Percentiles rank a stretch among this genome's conserved stretches.
These are phyloP conservation scores for Cerceris ruficornis DNA, from an alignment of 2,888 invertebrate genomes.

Conservation along the genomic window DNA sequence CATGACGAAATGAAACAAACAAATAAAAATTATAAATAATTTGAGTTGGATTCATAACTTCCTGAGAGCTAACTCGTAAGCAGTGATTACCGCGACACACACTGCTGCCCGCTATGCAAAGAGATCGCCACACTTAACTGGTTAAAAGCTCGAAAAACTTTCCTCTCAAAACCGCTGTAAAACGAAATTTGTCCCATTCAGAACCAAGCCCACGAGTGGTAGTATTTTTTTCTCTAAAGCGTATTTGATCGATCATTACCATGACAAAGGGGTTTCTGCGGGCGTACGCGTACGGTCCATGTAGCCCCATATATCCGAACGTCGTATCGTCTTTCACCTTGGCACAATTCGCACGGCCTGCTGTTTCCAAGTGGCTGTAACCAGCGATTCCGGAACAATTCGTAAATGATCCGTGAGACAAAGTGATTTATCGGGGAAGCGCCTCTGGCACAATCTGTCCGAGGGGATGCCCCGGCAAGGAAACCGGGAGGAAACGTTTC, in stretches of 20 bases:
- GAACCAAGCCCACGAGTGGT: too few relatives aligned
- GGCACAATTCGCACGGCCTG: conserved; percentile 29
- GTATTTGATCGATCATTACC: neutral
- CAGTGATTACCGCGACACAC: too few relatives aligned
- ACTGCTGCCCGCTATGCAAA: too few relatives aligned
- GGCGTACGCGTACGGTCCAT: conserved; percentile 1
- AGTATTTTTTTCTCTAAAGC: neutral
- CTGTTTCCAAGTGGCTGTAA: conserved; percentile 20
- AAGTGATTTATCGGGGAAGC: conserved; percentile 32
- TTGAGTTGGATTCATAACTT: too few relatives aligned
- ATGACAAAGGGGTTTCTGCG: neutral
- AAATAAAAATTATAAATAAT: too few relatives aligned
- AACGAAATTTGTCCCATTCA: too few relatives aligned
- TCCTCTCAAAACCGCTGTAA: too few relatives aligned
- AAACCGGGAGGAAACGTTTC: neutral
- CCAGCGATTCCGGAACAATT: conserved; percentile 17
- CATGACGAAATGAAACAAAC: too few relatives aligned
- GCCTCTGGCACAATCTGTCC: neutral
- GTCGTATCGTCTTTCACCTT: conserved; percentile 28
- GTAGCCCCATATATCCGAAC: neutral
- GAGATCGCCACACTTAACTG: too few relatives aligned
- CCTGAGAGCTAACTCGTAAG: too few relatives aligned
- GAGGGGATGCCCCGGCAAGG: neutral
- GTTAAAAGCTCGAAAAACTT: too few relatives aligned
- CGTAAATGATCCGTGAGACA: conserved; percentile 37